Base-by-base conservation (phyloP, 2,113 vertebrate species). In the Leptocoma aspasia region DNA sequence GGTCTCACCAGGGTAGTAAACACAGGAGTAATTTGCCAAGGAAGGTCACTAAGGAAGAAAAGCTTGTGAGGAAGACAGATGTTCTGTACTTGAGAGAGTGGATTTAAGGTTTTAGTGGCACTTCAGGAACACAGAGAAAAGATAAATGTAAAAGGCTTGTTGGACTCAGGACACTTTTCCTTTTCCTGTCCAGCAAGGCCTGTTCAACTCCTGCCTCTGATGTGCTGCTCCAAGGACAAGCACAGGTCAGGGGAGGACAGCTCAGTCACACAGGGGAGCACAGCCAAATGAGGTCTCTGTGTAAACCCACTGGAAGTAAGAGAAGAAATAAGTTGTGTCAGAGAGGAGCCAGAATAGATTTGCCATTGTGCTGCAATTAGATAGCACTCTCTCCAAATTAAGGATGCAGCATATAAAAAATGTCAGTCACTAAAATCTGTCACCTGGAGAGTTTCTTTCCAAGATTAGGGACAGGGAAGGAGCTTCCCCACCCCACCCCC, bases 21-120 rank as follows among this genome's bases (percentile, higher is more conserved):
- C 33, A 63, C n/a, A 31, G 35, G 30, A 75, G 28, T 39, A 70
- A 86, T 68, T 45, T 81, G 49, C 82, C 86, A 96, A 89, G 63
- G 31, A 31, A 91, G 41, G 59, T 37, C 17, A 1, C 60, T 42
- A 91, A 92, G 92, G 72, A 69, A 57, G 53, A 65, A 66, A 52
- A 71, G 41, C 41, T 77, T 41, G 60, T 41, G 61, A 53, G 45
- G 31, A 93, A 90, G 79, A 52, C 65, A 82, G 64, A 91, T 61
- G 17, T 23, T 70, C 76, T 94, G 63, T 59, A 84, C 69, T 66
- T 64, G 65, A 83, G 64, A 76, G 75, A 90, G 78, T 75, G 75
- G 71, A 82, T 92, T 80, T 86, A 75, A 92, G 72, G 71, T 90
- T 89, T 95, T 49, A 68, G 76, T 79, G 69, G 56, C 79, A 71